phyloP scores from a whole-genome alignment of 2,113 vertebrate genomes.

The Leptobrachium ailaonicum region DNA sequence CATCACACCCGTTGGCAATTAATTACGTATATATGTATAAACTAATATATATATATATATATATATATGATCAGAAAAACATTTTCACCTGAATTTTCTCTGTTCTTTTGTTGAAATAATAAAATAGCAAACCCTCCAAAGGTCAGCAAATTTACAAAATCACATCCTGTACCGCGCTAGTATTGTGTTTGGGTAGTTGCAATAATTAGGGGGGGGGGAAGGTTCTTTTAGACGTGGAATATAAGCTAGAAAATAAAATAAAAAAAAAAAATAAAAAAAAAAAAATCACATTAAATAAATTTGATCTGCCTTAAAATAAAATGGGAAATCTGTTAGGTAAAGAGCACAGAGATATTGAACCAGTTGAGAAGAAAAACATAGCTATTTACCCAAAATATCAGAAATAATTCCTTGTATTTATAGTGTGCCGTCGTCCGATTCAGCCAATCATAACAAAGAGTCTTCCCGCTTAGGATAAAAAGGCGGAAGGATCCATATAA shows the following conservation, averaged over 20 bases:
- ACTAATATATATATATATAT: no score
- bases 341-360: conserved; percentile 18
- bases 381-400: conserved; percentile 1
- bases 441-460: conserved; percentile 37
- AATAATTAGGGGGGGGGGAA: no score
- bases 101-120: no score
- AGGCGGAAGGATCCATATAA: conserved; percentile 81
- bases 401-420: conserved; percentile 14
- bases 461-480: conserved; percentile 59
- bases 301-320: conserved; percentile 52
- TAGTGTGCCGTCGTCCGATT: conserved; percentile 55
- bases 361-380: conserved; percentile 32
- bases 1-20: no score
- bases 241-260: neutral
- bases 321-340: conserved; percentile 43
- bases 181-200: neutral
- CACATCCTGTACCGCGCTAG: neutral
- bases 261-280: conserved; percentile 33
- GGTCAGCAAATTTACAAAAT: neutral
- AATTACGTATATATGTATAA: no score
- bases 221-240: no score
- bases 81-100: no score
- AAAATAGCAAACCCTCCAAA: neutral
- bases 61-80: no score
- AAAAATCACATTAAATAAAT: conserved; percentile 50